Evolutionary conservation across 2,888 invertebrate genomes (phyloP).

Genomic region (Eupithecia subfuscata): DNA sequence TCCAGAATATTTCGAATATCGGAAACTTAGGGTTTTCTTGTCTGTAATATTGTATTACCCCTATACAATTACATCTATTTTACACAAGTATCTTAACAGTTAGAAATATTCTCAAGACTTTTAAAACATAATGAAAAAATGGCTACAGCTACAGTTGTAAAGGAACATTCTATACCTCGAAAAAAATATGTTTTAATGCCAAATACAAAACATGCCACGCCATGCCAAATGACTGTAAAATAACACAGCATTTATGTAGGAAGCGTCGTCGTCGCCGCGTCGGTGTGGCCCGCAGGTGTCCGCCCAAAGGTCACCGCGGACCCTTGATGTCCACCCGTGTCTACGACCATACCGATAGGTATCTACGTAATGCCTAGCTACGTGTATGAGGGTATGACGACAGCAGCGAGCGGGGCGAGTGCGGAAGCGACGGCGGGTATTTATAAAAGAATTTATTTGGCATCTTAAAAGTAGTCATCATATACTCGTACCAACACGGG

Average conservation of each 20-base stretch:
- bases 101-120: background rate
- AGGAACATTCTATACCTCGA: background rate
- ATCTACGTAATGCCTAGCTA: background rate
- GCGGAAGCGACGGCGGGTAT: background rate
- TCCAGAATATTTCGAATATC: background rate
- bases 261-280: too few species aligned
- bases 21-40: background rate
- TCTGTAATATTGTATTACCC: background rate
- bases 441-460: background rate
- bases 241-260: background rate
- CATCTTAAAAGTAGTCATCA: background rate
- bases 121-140: background rate
- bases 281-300: conserved; percentile 30
- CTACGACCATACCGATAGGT: background rate
- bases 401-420: background rate
- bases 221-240: background rate
- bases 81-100: background rate
- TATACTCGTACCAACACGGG: background rate
- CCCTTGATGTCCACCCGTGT: background rate
- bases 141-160: background rate
- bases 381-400: background rate
- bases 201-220: too few species aligned
- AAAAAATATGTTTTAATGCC: background rate
- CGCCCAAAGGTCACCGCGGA: conserved; percentile 22
- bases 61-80: background rate